Conservation (phyloP, 2,113 vertebrate species). For the Marmota monax region DNA sequence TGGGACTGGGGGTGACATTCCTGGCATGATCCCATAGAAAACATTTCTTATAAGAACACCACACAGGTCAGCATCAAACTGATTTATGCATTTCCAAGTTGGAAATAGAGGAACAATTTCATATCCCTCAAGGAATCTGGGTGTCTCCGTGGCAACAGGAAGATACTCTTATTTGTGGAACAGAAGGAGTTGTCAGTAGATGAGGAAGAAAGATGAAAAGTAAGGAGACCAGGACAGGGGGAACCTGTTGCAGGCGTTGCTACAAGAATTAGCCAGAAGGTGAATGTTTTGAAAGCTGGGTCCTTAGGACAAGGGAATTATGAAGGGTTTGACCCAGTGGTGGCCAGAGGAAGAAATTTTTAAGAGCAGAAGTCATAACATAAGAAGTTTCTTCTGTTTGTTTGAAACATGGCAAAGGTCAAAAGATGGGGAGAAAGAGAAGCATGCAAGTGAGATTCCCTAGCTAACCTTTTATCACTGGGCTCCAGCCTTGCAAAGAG, state of each 20-base stretch:
- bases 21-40: background rate
- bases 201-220: background rate
- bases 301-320: background rate
- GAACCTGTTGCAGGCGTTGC: background rate
- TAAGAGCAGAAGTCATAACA: background rate
- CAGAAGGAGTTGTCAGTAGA: background rate
- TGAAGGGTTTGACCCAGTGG: background rate
- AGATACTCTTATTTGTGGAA: background rate
- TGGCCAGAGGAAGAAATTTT: background rate
- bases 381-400: background rate
- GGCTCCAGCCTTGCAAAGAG: background rate
- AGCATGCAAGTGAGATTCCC: background rate
- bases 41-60: background rate
- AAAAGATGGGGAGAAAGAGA: background rate
- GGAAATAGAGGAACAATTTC: background rate
- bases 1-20: background rate
- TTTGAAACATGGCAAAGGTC: background rate
- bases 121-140: background rate
- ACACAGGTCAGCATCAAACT: background rate
- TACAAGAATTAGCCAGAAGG: background rate
- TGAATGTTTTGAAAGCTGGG: background rate
- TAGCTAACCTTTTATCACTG: background rate
- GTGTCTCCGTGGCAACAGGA: no score
- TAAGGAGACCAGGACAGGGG: no score
- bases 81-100: background rate